Evolutionary conservation across 2,888 invertebrate genomes (phyloP), one percentile per base, ranked within the genome.

Genomic region (Agrilus biguttatus): DNA sequence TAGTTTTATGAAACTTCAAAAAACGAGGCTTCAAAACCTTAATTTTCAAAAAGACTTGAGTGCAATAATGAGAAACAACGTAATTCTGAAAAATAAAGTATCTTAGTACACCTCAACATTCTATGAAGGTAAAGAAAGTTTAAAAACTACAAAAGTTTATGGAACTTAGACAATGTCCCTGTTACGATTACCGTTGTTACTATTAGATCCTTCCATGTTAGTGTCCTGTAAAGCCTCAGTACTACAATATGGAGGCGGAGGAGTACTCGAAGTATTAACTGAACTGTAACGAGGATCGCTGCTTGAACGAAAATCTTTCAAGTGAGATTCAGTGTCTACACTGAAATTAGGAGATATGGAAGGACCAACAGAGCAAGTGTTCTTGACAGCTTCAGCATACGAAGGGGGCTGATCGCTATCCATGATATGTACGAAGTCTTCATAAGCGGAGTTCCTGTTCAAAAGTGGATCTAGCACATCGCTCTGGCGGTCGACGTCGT

Each of bases 391-490:
- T 36, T 63, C 63, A 8, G 60, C 48, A 45, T 64, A 64, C 1
- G 63, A 56, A 8, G 64, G 64, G 6, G 64, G 64, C 45, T 59
- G 58, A 49, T 63, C 62, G 14, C 44, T 45, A 14, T 47, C 35
- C 36, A 37, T 38, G 44, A 41, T 54, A 34, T 39, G 44, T 36
- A 39, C 40, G 50, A 43, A 28, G 10, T 28, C 28, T 28, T 10
- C 28, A 4, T 28, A 28, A 28, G 28, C 28, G 28, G 28, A 28
- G 49, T 54, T 36, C 47, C 54, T 45, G 36, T 51, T 53, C 12
- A 61, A 45, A n/a, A 62, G 45, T 2, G 60, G 60, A 50, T 62
- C 58, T 35, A 53, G 54, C 4, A 55, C 55, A 21, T 61, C 60
- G 5, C 53, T 51, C 40, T 56, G 38, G 8, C 36, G 21, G 21